These are phyloP conservation scores for Narcine bancroftii DNA, from an alignment of 2,113 vertebrate species.

Conservation along the genomic window DNA sequence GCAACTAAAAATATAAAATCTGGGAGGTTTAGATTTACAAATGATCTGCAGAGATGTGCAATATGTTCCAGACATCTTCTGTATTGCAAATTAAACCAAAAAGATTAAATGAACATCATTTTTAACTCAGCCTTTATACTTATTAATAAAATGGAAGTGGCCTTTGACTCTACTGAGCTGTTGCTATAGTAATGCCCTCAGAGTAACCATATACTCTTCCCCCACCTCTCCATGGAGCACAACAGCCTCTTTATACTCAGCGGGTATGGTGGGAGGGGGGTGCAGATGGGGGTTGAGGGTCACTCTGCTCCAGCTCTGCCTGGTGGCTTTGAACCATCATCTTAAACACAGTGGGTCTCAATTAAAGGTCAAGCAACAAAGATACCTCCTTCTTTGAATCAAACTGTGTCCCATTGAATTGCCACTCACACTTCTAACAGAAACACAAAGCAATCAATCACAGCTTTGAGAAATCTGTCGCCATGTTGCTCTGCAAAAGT, in stretches of 20 bases:
- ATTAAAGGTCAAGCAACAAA: constrained; percentile 30
- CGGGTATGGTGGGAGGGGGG: not conserved
- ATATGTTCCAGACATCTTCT: not conserved
- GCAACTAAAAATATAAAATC: not conserved
- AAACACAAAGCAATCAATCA: not conserved
- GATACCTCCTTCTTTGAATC: not conserved
- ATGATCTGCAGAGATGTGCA: no score
- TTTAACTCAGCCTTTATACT: not conserved
- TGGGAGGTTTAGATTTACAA: not conserved
- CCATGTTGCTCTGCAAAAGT: not conserved
- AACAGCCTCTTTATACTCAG: not conserved
- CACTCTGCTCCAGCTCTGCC: not conserved
- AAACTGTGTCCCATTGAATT: not conserved
- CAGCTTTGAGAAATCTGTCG: not conserved
- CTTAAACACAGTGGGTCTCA: not conserved
- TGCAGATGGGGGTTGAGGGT: not conserved
- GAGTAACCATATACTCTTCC: not conserved
- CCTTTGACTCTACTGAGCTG: not conserved
- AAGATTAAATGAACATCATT: not conserved
- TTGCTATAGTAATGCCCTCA: constrained; percentile 6
- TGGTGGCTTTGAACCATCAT: not conserved
- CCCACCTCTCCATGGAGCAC: not conserved
- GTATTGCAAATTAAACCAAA: not conserved
- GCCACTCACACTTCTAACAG: not conserved
- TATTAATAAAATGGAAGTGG: not conserved